These are phyloP conservation scores for Cotesia chilonis DNA, from an alignment of 1,140 invertebrate species.

Conservation along the genomic window DNA sequence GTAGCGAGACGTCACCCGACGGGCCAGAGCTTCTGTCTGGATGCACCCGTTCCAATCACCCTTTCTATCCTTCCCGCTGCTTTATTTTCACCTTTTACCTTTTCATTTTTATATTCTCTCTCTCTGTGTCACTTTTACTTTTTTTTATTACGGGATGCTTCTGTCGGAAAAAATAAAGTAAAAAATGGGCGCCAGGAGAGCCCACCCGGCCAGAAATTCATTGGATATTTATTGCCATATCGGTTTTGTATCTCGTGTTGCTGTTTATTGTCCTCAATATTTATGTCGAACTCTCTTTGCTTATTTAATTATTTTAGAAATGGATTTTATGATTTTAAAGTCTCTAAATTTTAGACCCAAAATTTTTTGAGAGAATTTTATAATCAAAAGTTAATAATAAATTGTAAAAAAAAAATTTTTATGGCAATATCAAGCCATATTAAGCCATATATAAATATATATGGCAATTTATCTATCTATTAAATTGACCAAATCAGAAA, in stretches of 20 bases:
- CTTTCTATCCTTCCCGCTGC: neutral
- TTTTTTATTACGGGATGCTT: constrained; percentile 42
- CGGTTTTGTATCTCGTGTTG: constrained; percentile 52
- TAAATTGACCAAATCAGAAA: too few relatives aligned
- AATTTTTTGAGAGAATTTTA: too few relatives aligned
- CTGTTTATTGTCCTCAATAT: constrained; percentile 39
- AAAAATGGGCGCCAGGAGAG: constrained; percentile 50
- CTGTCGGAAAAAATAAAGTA: neutral
- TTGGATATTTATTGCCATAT: constrained; percentile 64
- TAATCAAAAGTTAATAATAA: too few relatives aligned
- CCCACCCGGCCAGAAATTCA: constrained; percentile 62
- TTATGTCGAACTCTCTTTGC: too few relatives aligned
- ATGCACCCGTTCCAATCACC: constrained; percentile 17
- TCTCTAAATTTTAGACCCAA: too few relatives aligned
- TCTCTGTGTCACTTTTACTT: constrained; percentile 32
- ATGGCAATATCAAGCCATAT: too few relatives aligned
- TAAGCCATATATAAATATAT: too few relatives aligned
- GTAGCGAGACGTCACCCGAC: constrained; percentile 44
- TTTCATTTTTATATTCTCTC: constrained; percentile 32
- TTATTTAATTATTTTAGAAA: too few relatives aligned
- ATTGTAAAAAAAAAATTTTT: too few relatives aligned
- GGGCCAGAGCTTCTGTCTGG: constrained; percentile 4
- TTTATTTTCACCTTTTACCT: neutral
- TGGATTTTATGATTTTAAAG: too few relatives aligned
- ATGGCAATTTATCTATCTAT: too few relatives aligned